A percentile compares a stretch with the other conserved stretches of the same genome.
These are phyloP conservation scores for Atherix ibis DNA, from an alignment of 2,888 invertebrate genomes.

Conservation along the genomic window DNA sequence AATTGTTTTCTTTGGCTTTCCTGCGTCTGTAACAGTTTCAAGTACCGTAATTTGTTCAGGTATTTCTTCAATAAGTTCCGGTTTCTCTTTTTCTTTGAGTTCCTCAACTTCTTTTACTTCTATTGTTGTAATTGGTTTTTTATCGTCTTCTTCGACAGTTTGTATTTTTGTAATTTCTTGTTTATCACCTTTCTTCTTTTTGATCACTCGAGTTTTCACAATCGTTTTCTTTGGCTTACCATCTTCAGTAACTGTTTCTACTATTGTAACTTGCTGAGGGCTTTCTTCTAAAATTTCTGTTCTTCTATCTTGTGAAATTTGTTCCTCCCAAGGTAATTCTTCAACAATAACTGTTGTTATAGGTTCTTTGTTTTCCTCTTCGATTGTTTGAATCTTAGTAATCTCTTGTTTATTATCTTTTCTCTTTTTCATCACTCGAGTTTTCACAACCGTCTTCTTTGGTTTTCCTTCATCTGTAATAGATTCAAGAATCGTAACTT, in stretches of 20 bases:
- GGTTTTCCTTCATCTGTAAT: conserved; percentile 14
- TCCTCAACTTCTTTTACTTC: conserved; percentile 17
- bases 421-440: conserved; percentile 24
- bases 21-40: conserved; percentile 18
- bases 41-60: conserved; percentile 16
- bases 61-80: conserved; percentile 12
- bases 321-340: conserved; percentile 15
- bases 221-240: conserved; percentile 19
- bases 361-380: conserved; percentile 19
- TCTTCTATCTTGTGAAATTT: conserved; percentile 10
- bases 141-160: conserved; percentile 20
- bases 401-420: conserved; percentile 24
- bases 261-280: conserved; percentile 19
- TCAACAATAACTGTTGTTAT: conserved; percentile 18
- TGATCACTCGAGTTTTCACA: conserved; percentile 19
- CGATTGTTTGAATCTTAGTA: conserved; percentile 20
- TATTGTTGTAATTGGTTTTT: conserved; percentile 20
- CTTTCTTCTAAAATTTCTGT: conserved; percentile 21
- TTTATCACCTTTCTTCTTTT: conserved; percentile 17
- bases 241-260: conserved; percentile 9
- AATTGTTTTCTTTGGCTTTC: conserved; percentile 16
- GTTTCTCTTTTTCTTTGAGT: conserved; percentile 3
- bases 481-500: conserved; percentile 27
- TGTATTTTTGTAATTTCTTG: conserved; percentile 20
- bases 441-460: conserved; percentile 20